These are phyloP conservation scores for Acanthosoma haemorrhoidale DNA, from an alignment of 2,888 invertebrate genomes.

Conservation along the genomic window DNA sequence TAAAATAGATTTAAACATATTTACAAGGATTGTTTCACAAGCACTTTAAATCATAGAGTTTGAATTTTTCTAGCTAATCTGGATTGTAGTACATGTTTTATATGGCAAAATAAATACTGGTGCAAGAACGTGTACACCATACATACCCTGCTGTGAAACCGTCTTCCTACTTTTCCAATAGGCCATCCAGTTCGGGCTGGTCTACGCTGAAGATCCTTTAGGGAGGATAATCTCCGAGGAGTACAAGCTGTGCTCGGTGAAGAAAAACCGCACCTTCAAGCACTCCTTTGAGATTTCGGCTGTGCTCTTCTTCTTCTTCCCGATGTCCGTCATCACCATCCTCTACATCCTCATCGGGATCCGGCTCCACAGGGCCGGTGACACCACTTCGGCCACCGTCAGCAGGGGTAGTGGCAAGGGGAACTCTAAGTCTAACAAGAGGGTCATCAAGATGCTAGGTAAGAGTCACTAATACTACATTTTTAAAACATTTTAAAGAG, in stretches of 20 bases:
- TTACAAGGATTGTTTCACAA: too few species aligned
- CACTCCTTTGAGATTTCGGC: constrained; percentile 57
- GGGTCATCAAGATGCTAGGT: constrained; percentile 41
- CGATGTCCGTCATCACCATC: constrained; percentile 57
- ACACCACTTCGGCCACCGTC: constrained; percentile 22
- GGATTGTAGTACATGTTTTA: too few species aligned
- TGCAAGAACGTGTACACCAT: too few species aligned
- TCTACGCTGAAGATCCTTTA: constrained; percentile 47
- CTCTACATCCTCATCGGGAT: constrained; percentile 53
- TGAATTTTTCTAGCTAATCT: too few species aligned
- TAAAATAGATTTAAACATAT: too few species aligned
- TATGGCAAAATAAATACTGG: too few species aligned
- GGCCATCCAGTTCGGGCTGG: constrained; percentile 53
- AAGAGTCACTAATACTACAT: not conserved
- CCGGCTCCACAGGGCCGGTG: constrained; percentile 50
- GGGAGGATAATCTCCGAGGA: constrained; percentile 49
- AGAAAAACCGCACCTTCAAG: constrained; percentile 49
- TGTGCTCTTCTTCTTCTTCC: constrained; percentile 57
- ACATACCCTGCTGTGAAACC: too few species aligned
- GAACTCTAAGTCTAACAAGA: constrained; percentile 34
- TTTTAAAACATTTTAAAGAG: too few species aligned
- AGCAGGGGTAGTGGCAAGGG: constrained; percentile 31
- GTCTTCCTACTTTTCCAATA: constrained; percentile 34
- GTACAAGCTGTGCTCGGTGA: constrained; percentile 55
- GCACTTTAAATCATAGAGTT: too few species aligned